phyloP scores from a whole-genome alignment of 1,140 invertebrate species.

The Drosophila sturtevanti region DNA sequence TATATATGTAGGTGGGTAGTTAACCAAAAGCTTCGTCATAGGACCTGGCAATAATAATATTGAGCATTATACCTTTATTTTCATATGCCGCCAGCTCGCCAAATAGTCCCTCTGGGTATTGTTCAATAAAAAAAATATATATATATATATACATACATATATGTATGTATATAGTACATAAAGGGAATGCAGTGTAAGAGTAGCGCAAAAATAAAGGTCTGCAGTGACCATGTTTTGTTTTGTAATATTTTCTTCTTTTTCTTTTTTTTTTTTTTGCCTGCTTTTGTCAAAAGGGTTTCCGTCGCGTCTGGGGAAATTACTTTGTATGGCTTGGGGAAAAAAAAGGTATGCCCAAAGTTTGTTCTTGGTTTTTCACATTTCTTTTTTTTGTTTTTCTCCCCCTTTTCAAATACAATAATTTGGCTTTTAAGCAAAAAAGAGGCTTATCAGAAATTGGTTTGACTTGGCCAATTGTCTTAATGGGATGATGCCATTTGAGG shows the following conservation, averaged over 20 bases:
- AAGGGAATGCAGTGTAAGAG: conserved; percentile 25
- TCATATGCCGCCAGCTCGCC: conserved; percentile 62
- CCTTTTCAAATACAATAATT: conserved; percentile 74
- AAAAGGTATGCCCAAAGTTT: conserved; percentile 39
- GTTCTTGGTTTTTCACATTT: neutral
- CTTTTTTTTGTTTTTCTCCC: neutral
- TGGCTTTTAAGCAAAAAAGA: conserved; percentile 77
- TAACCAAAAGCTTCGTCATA: conserved; percentile 49
- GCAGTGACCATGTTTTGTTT: conserved; percentile 58
- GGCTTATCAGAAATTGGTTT: conserved; percentile 80
- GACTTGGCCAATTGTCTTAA: conserved; percentile 77
- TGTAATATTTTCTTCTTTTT: neutral
- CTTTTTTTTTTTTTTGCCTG: conserved; percentile 21
- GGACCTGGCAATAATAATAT: conserved; percentile 66
- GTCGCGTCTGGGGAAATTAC: conserved; percentile 76
- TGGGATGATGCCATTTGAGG: conserved; percentile 35
- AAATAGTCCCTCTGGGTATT: conserved; percentile 72
- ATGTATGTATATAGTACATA: conserved; percentile 27
- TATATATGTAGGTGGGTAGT: conserved; percentile 66
- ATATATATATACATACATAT: conserved; percentile 10
- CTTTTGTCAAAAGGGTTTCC: conserved; percentile 58
- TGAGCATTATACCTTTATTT: conserved; percentile 80
- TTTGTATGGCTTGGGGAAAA: conserved; percentile 43
- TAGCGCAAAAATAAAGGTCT: conserved; percentile 38
- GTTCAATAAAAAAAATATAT: conserved; percentile 69